Base-by-base conservation (phyloP, 2,888 invertebrate genomes). In the Ichneumoninae sp. region DNA sequence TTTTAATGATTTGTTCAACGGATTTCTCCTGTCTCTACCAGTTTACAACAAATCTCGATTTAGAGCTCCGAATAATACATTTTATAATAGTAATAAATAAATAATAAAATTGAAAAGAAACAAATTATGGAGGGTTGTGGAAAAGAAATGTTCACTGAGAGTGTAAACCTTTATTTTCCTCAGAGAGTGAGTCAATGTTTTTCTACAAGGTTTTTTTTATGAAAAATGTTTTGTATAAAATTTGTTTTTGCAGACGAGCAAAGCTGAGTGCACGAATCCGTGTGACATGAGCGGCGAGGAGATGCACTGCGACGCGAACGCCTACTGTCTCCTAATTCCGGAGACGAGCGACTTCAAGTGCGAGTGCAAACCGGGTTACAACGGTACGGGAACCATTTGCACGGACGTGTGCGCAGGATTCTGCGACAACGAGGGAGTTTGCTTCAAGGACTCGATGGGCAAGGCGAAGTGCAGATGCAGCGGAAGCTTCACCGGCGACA, bases 351-450 rank as follows among this genome's bases (percentile, higher is more conserved):
- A 97, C 90, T 98, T 97, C 94, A 96, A 96, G 90, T 99, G 98
- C 92, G 97, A 98, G 92, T 99, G 98, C 94, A 98, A 98, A 91
- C 97, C 98, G 0, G 98, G 98, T 0, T 98, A 97, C 94, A 97
- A 98, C 91, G 97, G 98, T 87, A 97, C 97, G 26, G 98, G 98
- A 79, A 95, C 96, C 94, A 94, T 95, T 85, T 98, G 98, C 92
- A 95, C 94, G 94, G 98, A 98, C 93, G 96, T 98, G 0, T 98
- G 98, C 92, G 95, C 96, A 7, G 96, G 96, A 85, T 98, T 95
- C 94, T 98, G 98, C 92, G 97, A 98, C 92, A 98, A 98, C 93
- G 97, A 98, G 83, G 98, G 98, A 4, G 95, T 96, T 57, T 98
- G 98, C 92, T 95, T 97, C 5, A 98, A 97, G 93, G 97, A 98